Conservation (phyloP, 1,140 invertebrate genomes). For the Drosophila carrolli region DNA sequence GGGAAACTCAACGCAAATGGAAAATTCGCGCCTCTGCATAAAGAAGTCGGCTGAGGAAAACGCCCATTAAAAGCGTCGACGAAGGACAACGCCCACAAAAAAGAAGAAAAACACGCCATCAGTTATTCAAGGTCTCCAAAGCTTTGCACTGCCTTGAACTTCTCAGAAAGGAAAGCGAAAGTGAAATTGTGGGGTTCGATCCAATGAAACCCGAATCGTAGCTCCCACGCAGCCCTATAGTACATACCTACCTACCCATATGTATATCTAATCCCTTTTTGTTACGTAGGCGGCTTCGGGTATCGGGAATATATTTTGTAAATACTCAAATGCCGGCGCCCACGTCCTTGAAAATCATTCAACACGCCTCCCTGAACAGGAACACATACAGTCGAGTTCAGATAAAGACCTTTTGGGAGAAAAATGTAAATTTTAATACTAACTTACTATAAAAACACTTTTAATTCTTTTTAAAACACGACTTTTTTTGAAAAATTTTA, state of each 20-base stretch:
- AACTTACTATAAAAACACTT: too few species aligned
- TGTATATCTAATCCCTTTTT: conserved; percentile 7
- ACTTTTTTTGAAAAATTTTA: too few species aligned
- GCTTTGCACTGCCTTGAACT: conserved; percentile 72
- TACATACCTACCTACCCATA: conserved; percentile 1
- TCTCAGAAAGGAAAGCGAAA: conserved; percentile 49
- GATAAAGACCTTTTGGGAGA: background rate
- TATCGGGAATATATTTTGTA: conserved; percentile 48
- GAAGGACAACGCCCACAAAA: conserved; percentile 56
- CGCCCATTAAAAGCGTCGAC: conserved; percentile 18
- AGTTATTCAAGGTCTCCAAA: conserved; percentile 59
- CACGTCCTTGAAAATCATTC: conserved; percentile 75
- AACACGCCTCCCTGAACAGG: conserved; percentile 11
- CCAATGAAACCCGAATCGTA: conserved; percentile 30
- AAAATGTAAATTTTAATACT: too few species aligned
- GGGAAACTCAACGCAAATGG: conserved; percentile 14
- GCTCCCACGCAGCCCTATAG: conserved; percentile 39
- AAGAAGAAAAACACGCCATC: conserved; percentile 28
- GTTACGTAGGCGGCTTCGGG: conserved; percentile 35
- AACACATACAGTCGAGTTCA: conserved; percentile 26
- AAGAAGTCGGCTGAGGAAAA: conserved; percentile 15
- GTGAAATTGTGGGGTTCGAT: conserved; percentile 38
- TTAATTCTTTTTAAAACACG: too few species aligned
- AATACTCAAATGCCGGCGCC: conserved; percentile 66
- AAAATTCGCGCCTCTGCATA: conserved; percentile 47